These are phyloP conservation scores for Drosophila nigricruria DNA, from an alignment of 2,888 invertebrate genomes.

Conservation along the genomic window DNA sequence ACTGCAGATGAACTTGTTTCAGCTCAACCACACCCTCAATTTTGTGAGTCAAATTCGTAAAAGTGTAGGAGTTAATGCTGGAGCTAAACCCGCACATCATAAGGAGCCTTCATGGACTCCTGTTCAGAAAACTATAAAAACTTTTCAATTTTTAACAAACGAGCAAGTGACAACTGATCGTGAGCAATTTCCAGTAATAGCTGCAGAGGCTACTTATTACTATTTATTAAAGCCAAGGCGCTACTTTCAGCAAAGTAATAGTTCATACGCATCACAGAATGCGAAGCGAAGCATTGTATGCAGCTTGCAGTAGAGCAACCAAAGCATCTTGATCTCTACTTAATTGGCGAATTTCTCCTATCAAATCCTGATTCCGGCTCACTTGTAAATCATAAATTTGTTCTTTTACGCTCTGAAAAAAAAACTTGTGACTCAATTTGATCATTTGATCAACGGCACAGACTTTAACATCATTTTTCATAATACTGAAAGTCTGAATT, in stretches of 20 bases:
- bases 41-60: not conserved
- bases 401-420: not conserved
- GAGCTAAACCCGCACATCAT: not conserved
- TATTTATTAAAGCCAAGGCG: not conserved
- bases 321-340: not conserved
- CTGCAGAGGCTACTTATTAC: too few species aligned
- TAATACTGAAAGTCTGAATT: not conserved
- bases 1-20: not conserved
- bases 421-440: not conserved
- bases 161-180: not conserved
- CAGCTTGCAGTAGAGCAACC: constrained; percentile 1
- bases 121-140: not conserved
- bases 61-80: not conserved
- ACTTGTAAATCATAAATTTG: not conserved
- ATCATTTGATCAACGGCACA: not conserved
- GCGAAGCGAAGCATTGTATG: not conserved
- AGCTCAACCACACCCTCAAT: not conserved
- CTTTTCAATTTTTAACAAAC: not conserved
- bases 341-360: not conserved
- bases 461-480: not conserved
- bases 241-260: not conserved
- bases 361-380: not conserved
- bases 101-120: not conserved
- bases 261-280: not conserved
- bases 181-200: not conserved